Evolutionary conservation across 2,113 vertebrate genomes (phyloP).

Genomic region (Redunca redunca): DNA sequence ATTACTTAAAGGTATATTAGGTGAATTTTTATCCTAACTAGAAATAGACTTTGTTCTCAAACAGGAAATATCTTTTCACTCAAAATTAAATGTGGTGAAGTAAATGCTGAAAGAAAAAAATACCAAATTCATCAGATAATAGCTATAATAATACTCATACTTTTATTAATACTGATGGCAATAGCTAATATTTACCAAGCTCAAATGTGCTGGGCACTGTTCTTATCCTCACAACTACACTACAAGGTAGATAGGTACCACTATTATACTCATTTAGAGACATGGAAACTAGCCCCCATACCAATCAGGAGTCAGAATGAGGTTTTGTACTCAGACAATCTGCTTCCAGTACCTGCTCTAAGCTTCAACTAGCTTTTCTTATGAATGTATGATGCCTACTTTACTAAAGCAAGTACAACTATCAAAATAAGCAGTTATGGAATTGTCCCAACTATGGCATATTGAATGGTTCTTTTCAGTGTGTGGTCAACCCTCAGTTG

Average conservation of each 20-base stretch:
- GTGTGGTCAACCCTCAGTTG: background rate
- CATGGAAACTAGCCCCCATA: background rate
- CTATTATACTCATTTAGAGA: background rate
- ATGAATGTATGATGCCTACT: background rate
- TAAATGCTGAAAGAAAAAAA: background rate
- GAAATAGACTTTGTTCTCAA: slow-evolving; percentile 37
- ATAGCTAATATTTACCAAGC: background rate
- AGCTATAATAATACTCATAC: background rate
- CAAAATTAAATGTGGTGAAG: slow-evolving; percentile 10
- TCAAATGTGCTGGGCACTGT: background rate
- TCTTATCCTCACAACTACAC: background rate
- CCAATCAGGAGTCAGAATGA: background rate
- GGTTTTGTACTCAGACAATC: background rate
- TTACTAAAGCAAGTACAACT: background rate
- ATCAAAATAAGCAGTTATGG: background rate
- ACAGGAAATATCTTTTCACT: slow-evolving; percentile 27
- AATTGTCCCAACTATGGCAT: background rate
- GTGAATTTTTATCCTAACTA: slow-evolving; percentile 39
- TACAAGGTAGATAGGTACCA: background rate
- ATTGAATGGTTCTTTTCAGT: background rate
- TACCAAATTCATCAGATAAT: background rate
- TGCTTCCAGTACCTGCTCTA: background rate
- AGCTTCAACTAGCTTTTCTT: background rate
- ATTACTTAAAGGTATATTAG: slow-evolving; percentile 27
- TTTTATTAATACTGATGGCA: background rate